A percentile compares a stretch with the other conserved stretches of the same genome.
Evolutionary conservation across 1,140 invertebrate genomes (phyloP).

Genomic region (Pseudomyrmex pallidus): DNA sequence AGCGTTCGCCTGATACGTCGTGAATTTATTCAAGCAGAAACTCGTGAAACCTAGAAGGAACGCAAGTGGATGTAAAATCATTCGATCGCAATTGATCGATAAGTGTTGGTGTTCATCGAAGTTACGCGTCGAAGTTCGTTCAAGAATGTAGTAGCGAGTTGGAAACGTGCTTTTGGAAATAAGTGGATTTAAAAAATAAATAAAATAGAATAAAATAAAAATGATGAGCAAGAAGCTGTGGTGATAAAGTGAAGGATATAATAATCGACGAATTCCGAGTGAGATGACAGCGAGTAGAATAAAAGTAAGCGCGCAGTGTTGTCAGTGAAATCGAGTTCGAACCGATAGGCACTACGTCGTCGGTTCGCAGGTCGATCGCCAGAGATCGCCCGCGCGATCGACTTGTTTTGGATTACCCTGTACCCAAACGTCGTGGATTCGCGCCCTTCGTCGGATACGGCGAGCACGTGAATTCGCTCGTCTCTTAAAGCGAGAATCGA

Average conservation of each 20-base stretch:
- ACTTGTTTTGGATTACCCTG: constrained; percentile 64
- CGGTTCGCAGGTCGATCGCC: constrained; percentile 8
- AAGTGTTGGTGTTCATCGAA: constrained; percentile 13
- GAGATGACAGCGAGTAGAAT: constrained; percentile 29
- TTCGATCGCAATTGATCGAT: constrained; percentile 10
- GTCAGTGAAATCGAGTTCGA: constrained; percentile 35
- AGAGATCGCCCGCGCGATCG: constrained; percentile 12
- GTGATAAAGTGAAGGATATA: constrained; percentile 46
- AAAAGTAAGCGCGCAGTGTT: constrained; percentile 21
- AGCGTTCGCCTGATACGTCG: neutral
- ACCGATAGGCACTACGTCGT: neutral
- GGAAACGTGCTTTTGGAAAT: neutral
- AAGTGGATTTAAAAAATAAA: constrained; percentile 1
- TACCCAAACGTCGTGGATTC: constrained; percentile 62
- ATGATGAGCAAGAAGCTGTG: constrained; percentile 13
- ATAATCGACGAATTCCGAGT: constrained; percentile 13
- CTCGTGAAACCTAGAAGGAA: neutral
- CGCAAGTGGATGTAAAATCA: constrained; percentile 4
- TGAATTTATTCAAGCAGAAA: neutral
- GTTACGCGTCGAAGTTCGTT: constrained; percentile 18
- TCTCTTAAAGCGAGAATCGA: constrained; percentile 68
- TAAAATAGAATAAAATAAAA: neutral
- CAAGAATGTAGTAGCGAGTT: neutral
- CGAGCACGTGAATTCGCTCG: constrained; percentile 68
- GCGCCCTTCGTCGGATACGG: constrained; percentile 62